Evolutionary conservation across 2,888 invertebrate genomes (phyloP), one percentile per base, ranked within the genome.

Genomic region (Griposia aprilina): DNA sequence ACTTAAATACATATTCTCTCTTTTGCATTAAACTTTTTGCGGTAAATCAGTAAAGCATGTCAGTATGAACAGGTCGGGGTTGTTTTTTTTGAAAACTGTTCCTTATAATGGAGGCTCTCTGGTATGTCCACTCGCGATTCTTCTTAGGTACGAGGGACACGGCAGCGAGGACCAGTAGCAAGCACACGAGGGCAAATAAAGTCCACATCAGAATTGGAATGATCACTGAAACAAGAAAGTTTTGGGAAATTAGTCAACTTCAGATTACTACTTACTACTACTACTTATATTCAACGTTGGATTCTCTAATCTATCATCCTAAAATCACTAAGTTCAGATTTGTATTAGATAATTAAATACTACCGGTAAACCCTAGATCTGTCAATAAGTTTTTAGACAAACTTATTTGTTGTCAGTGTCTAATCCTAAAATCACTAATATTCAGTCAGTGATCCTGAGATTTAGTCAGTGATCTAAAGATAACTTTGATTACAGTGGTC

Each of bases 61-160:
- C 8, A 79, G 81, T 7, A 13, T 63, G 13, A 6, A 6, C n/a
- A 4, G 65, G 60, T 13, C 48, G 59, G 4, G 52, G 20, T 10
- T 85, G 68, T 7, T 83, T 84, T 70, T 88, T 93, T 23, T 83
- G 86, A 80, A 94, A 89, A 84, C 94, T 94, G 78, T 88, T 89
- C 11, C 92, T 88, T 45, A 95, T 62, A 62, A 90, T 90, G 62
- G 83, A 80, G 3, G 92, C 91, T 59, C 91, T 90, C 0, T 74
- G 23, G 74, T 82, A 84, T 0, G 93, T 92, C 94, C 95, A 94
- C n/a, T 90, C 78, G 5, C 96, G 91, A 87, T 92, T 92, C 80
- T 88, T 93, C 88, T 92, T 93, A 41, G 94, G 91, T 0, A 90
- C 85, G 20, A 93, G 60, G 5, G 92, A 77, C 1, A 85, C 71